Conservation (phyloP, 1,140 invertebrate genomes). For the Campodea augens region DNA sequence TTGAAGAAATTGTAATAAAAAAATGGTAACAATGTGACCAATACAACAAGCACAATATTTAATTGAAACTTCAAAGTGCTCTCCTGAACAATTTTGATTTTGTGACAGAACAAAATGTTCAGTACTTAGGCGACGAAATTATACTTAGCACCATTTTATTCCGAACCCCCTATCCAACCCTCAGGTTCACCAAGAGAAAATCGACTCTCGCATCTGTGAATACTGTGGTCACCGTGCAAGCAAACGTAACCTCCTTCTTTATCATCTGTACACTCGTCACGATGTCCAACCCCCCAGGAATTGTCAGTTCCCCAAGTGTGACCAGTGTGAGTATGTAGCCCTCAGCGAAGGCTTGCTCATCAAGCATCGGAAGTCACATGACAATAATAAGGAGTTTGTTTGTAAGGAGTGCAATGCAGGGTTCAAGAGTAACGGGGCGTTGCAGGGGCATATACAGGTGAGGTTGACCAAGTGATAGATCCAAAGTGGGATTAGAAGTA, state of each 20-base stretch:
- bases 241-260: conserved; percentile 52
- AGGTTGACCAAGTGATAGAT: too few relatives aligned
- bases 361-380: conserved; percentile 30
- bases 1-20: too few relatives aligned
- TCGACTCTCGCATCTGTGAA: conserved; percentile 58
- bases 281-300: conserved; percentile 45
- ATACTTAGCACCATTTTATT: too few relatives aligned
- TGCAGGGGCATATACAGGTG: conserved; percentile 32
- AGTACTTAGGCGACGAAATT: too few relatives aligned
- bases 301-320: conserved; percentile 52
- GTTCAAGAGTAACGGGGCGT: conserved; percentile 27
- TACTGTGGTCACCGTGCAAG: conserved; percentile 58
- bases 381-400: conserved; percentile 17
- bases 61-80: too few relatives aligned
- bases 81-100: too few relatives aligned
- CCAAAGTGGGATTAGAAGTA: too few relatives aligned
- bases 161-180: too few relatives aligned
- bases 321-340: conserved; percentile 50
- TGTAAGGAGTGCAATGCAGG: conserved; percentile 27
- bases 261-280: conserved; percentile 64
- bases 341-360: conserved; percentile 41
- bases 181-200: conserved; percentile 59
- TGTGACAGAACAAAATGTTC: too few relatives aligned
- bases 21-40: too few relatives aligned
- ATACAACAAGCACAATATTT: too few relatives aligned